A percentile compares a stretch with the other conserved stretches of the same genome.
These are phyloP conservation scores for Cliona cf. orientalis DNA, from an alignment of 37 sponge, comb jelly and placozoan species.

Conservation along the genomic window DNA sequence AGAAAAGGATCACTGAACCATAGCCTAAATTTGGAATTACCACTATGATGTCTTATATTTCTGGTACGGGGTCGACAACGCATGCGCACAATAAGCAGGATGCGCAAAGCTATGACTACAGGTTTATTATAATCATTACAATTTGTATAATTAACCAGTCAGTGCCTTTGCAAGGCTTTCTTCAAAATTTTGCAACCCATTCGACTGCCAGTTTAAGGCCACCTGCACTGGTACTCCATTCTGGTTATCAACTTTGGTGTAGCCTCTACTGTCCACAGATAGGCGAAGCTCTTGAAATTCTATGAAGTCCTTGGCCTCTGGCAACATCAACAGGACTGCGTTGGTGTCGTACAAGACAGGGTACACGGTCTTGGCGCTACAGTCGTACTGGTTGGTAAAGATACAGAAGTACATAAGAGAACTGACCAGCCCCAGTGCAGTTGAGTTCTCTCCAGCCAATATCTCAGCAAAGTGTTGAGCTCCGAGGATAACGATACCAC, in stretches of 20 bases:
- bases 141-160: too few species aligned
- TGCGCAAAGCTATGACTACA: too few species aligned
- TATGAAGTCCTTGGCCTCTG: neutral
- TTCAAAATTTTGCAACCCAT: too few species aligned
- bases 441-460: neutral
- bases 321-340: conserved; percentile 21
- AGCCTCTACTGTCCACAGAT: conserved; percentile 17
- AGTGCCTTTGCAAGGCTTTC: too few species aligned
- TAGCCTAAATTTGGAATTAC: too few species aligned
- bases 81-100: too few species aligned
- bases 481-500: conserved; percentile 15
- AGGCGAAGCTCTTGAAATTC: conserved; percentile 6
- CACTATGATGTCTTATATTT: too few species aligned
- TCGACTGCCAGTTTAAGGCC: conserved; percentile 13
- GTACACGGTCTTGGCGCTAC: neutral
- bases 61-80: too few species aligned
- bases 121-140: too few species aligned
- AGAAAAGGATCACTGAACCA: too few species aligned
- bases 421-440: neutral
- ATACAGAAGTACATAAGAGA: conserved; percentile 37
- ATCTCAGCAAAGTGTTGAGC: neutral
- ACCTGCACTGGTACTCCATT: neutral
- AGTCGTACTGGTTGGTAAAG: neutral
- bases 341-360: conserved; percentile 24
- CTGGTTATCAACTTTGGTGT: conserved; percentile 24